Percentiles rank a stretch among this genome's conserved stretches.
phyloP scores from a whole-genome alignment of 1,140 invertebrate species.

The Bombus fervidus region DNA sequence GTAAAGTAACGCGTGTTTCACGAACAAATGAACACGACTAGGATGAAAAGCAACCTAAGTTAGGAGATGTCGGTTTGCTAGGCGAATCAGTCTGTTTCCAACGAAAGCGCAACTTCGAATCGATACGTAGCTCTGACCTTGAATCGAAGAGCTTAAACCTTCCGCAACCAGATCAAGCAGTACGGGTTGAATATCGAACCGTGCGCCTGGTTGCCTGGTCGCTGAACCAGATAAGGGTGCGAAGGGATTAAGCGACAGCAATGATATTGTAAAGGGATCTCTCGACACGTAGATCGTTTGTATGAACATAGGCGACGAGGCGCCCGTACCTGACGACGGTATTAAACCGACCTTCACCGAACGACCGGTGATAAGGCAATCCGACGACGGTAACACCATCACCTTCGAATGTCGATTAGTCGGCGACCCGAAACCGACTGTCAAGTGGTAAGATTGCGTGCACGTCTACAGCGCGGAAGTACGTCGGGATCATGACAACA shows the following conservation, averaged over 20 bases:
- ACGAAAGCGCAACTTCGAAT: conserved; percentile 41
- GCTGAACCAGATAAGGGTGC: conserved; percentile 14
- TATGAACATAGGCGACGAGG: conserved; percentile 92
- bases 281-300: conserved; percentile 68
- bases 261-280: conserved; percentile 34
- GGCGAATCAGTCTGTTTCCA: not conserved
- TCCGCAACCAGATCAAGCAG: conserved; percentile 51
- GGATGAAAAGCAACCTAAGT: conserved; percentile 66
- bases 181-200: not conserved
- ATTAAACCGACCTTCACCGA: conserved; percentile 98
- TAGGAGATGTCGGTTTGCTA: conserved; percentile 57
- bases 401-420: conserved; percentile 97
- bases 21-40: conserved; percentile 29
- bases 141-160: conserved; percentile 63
- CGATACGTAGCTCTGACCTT: conserved; percentile 74
- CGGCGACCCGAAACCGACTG: conserved; percentile 95
- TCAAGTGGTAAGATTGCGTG: conserved; percentile 91
- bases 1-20: not conserved
- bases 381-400: conserved; percentile 95
- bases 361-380: conserved; percentile 96
- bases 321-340: conserved; percentile 93
- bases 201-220: not conserved
- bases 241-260: conserved; percentile 62
- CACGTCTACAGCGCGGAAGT: conserved; percentile 49
- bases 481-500: not conserved